Evolutionary conservation across 2,113 vertebrate species (phyloP), one percentile per base, ranked within the genome.

Genomic region (Percina caprodes): DNA sequence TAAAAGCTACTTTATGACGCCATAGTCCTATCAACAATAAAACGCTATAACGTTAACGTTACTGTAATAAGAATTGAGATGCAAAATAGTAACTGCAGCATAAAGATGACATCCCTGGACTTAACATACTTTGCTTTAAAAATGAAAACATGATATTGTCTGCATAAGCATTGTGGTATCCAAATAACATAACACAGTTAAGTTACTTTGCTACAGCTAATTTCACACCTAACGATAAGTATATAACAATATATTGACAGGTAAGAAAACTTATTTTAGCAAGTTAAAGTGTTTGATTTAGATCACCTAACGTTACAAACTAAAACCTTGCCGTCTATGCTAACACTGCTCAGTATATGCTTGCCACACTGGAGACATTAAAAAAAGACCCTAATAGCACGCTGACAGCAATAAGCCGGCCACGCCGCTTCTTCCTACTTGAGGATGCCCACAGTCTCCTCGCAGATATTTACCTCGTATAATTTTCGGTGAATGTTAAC

Each of bases 401-500:
- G 68, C 52, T 85, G 76, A 75, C 69, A 86, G 19, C 24, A 33
- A n/a, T 46, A 45, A 15, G 52, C 77, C 51, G 46, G 51, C 45
- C 48, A 61, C 63, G 55, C 42, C 62, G 75, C 71, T 45, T 55
- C 79, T 79, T 48, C 77, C 69, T 15, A 11, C 85, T 56, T 2
- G 16, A 48, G 51, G 74, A 82, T 73, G 67, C 80, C 49, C 86
- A 13, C 77, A 60, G 62, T 66, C 15, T 45, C 79, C 54, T 21
- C 66, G 0, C 35, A 9, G 4, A 68, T 69, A 74, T 79, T 89
- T 86, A 92, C 92, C 92, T 87, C 79, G 73, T 83, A 56, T 39
- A n/a, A 33, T 67, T 46, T 49, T 70, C 72, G 45, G 76, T 42
- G 77, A 59, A 46, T 42, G 39, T 11, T 42, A 42, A 42, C 39